Base-by-base conservation (phyloP, 1,140 invertebrate species). In the Drosophila bifasciata region DNA sequence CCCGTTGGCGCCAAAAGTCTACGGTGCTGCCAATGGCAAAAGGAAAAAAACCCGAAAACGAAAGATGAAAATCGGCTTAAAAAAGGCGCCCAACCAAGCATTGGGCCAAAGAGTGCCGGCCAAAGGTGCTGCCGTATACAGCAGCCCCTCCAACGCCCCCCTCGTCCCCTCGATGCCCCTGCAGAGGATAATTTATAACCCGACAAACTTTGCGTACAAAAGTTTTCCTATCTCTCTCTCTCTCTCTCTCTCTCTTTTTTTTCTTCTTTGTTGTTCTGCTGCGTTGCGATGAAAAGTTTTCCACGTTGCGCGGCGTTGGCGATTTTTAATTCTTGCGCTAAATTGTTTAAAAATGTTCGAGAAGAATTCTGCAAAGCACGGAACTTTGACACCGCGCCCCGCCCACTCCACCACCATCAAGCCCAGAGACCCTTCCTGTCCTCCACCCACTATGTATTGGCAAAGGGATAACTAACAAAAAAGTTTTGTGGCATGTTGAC, bases 271-370 rank as follows among this genome's bases (percentile, higher is more conserved):
- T 63, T 56, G 23, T 23, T 51, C 39, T 48, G 23, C 64, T 68
- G 64, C 62, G 61, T 68, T 67, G 41, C 64, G 62, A 56, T 76
- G 73, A 56, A 74, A 85, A 84, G 25, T 84, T 84, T 84, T 66
- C 41, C 69, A 78, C 80, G 79, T 83, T 83, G 79, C 79, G 68
- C 83, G 75, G 70, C 83, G 83, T 88, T 86, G 59, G 79, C 84
- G 67, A 88, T 88, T 88, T 88, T 88, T 88, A 88, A 88, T 88
- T 88, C 83, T 83, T 88, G 67, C 58, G 84, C 83, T 88, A 88
- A 88, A 88, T 88, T 88, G 83, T 88, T 88, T 88, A 88, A 88
- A 88, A 88, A 88, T 88, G 83, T 88, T 88, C 59, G 64, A 67
- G 64, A 88, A 88, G 84, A 88, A 89, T 86, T 86, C 69, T 57